A percentile compares a stretch with the other conserved stretches of the same genome.
These are phyloP conservation scores for Malthinus flaveolus DNA, from an alignment of 2,888 invertebrate species.

Conservation along the genomic window DNA sequence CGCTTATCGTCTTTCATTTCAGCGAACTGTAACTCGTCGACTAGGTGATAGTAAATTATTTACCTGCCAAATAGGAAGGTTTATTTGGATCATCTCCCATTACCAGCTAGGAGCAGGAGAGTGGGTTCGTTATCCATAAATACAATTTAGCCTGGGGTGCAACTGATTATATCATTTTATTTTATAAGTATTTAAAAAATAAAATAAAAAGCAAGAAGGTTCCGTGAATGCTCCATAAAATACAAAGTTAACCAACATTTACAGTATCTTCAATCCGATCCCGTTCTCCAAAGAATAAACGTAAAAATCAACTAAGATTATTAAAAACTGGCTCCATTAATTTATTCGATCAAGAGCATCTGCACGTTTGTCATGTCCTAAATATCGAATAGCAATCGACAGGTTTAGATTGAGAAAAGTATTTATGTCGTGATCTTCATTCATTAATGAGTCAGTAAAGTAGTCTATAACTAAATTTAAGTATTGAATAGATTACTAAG, in stretches of 20 bases:
- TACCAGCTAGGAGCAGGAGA: slow-evolving; percentile 77
- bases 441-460: neutral
- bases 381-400: slow-evolving; percentile 59
- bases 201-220: too few relatives aligned
- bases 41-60: slow-evolving; percentile 49
- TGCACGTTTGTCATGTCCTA: slow-evolving; percentile 37
- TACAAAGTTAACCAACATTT: too few relatives aligned
- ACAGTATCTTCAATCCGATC: slow-evolving; percentile 36
- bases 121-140: slow-evolving; percentile 78
- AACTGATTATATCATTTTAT: slow-evolving; percentile 71
- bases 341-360: neutral
- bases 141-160: slow-evolving; percentile 78
- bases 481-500: neutral
- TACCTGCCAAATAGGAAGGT: slow-evolving; percentile 53
- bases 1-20: slow-evolving; percentile 48
- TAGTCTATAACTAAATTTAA: neutral
- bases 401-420: slow-evolving; percentile 40
- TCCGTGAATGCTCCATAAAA: too few relatives aligned
- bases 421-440: slow-evolving; percentile 3
- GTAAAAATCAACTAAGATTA: neutral
- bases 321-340: neutral
- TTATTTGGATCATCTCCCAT: slow-evolving; percentile 63
- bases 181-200: slow-evolving; percentile 51
- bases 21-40: slow-evolving; percentile 51
- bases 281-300: slow-evolving; percentile 27